Conservation (phyloP, 2,888 invertebrate genomes). For the Microdon myrmicae region DNA sequence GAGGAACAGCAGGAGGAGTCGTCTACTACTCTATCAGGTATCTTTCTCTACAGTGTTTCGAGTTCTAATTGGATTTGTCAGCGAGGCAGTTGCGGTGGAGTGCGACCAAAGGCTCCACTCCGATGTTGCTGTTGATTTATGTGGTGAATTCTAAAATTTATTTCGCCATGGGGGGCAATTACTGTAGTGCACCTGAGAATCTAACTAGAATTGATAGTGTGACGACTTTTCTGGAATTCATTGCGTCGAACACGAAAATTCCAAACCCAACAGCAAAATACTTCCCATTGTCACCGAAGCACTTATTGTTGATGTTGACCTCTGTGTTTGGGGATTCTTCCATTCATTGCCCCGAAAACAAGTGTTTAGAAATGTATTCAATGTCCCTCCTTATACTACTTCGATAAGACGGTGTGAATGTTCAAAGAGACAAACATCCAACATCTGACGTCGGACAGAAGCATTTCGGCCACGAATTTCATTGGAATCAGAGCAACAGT, state of each 20-base stretch:
- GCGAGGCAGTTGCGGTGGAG: slow-evolving; percentile 3
- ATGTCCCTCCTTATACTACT: no score
- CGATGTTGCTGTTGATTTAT: slow-evolving; percentile 7
- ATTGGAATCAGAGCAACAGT: slow-evolving; percentile 43
- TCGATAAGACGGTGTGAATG: no score
- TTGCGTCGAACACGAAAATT: no score
- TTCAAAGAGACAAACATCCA: slow-evolving; percentile 45
- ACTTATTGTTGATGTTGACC: no score
- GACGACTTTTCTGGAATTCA: no score
- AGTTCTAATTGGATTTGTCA: slow-evolving; percentile 35
- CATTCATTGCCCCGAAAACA: no score
- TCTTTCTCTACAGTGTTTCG: slow-evolving; percentile 12
- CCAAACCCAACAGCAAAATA: no score
- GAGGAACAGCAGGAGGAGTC: slow-evolving; percentile 9
- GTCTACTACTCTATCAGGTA: slow-evolving; percentile 1
- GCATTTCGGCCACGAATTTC: slow-evolving; percentile 45
- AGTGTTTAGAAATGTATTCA: no score
- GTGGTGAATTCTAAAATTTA: background rate
- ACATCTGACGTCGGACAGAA: slow-evolving; percentile 15
- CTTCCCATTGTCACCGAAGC: no score
- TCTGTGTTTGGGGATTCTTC: no score
- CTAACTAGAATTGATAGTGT: no score
- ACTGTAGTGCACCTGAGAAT: no score
- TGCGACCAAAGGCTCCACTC: slow-evolving; percentile 1
- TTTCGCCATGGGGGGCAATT: background rate